These are phyloP conservation scores for Euphonia xanthogaster DNA, from an alignment of 2,797 vertebrate genomes.

Conservation along the genomic window DNA sequence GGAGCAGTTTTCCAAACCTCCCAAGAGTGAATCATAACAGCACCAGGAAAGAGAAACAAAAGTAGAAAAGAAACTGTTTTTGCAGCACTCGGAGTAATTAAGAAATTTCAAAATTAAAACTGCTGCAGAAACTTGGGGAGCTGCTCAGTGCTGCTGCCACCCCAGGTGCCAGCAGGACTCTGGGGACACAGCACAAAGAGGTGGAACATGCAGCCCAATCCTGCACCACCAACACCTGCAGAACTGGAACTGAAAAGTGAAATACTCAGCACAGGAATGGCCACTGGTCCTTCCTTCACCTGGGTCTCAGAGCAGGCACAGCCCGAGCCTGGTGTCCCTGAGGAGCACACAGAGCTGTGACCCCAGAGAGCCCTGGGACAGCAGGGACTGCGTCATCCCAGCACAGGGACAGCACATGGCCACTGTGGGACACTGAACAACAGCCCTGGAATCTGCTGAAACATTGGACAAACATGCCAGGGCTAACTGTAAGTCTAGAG, in stretches of 20 bases:
- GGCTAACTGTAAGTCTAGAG: not conserved
- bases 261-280: not conserved
- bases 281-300: not conserved
- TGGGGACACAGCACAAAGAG: fast-evolving
- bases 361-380: not conserved
- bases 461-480: not conserved
- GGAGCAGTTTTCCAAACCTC: not conserved
- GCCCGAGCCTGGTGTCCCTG: fast-evolving
- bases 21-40: constrained; percentile 16
- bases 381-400: fast-evolving
- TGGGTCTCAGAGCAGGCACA: not conserved
- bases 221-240: not conserved
- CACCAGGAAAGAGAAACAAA: not conserved
- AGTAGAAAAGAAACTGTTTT: not conserved
- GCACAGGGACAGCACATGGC: not conserved
- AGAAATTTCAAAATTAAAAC: not conserved
- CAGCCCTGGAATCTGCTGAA: not conserved
- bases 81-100: not conserved
- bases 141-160: not conserved
- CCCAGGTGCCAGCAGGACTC: not conserved
- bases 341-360: not conserved
- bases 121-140: not conserved
- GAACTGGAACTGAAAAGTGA: not conserved
- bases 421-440: not conserved
- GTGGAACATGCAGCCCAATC: not conserved